Percentiles rank a stretch among this genome's conserved stretches.
Evolutionary conservation across 64 coral and sea anemone species (phyloP).

Genomic region (Pocillopora verrucosa): DNA sequence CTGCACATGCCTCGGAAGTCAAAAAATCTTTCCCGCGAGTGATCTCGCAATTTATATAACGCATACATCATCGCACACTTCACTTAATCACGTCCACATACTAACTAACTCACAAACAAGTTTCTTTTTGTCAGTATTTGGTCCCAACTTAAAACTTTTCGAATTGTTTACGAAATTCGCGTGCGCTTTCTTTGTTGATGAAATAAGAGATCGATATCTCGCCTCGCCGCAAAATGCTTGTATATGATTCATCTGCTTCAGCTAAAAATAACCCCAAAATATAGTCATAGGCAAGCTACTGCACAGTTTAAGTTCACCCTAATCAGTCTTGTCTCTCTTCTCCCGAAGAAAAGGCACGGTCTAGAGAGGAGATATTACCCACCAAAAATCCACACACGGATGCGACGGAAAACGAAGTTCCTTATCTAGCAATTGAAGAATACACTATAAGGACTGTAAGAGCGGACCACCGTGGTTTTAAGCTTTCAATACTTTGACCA

Average conservation of each 20-base stretch:
- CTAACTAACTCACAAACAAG: too few relatives aligned
- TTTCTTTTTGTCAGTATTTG: too few relatives aligned
- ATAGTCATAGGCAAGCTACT: too few relatives aligned
- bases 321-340: background rate
- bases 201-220: background rate
- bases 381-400: background rate
- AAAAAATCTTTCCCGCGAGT: background rate
- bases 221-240: background rate
- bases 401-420: too few relatives aligned
- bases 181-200: background rate
- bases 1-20: conserved; percentile 11
- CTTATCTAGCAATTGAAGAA: background rate
- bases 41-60: background rate
- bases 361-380: background rate
- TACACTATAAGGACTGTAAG: background rate
- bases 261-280: background rate
- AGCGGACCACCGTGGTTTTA: background rate
- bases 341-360: background rate
- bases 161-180: background rate
- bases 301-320: background rate
- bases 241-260: background rate
- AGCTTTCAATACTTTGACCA: background rate
- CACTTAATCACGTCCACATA: too few relatives aligned
- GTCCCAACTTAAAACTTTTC: background rate
- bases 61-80: background rate